A percentile compares a stretch with the other conserved stretches of the same genome.
Conservation (phyloP, 2,113 vertebrate genomes). For the Oenanthe oenanthe region DNA sequence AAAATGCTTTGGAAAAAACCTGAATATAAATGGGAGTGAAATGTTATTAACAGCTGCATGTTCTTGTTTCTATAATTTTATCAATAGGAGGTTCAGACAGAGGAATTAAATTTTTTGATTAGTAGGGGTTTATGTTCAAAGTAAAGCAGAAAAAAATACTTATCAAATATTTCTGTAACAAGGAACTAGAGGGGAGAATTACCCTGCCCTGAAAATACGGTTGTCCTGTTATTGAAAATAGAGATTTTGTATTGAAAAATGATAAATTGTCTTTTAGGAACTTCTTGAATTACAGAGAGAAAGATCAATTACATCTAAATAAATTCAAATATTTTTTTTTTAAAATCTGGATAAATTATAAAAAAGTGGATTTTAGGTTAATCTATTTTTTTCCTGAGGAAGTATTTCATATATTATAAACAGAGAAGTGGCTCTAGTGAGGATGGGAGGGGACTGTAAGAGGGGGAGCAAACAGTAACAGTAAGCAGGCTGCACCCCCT, state of each 20-base stretch:
- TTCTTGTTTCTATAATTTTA: not conserved
- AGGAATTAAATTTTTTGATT: not conserved
- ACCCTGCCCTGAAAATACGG: not conserved
- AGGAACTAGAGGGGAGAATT: not conserved
- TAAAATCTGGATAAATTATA: not conserved
- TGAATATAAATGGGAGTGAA: not conserved
- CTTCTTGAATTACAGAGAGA: not conserved
- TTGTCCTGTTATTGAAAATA: not conserved
- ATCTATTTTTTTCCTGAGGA: not conserved
- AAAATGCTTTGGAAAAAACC: not conserved
- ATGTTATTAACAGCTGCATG: not conserved
- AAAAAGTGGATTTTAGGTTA: not conserved
- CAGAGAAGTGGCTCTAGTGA: not conserved
- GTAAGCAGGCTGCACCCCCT: not conserved
- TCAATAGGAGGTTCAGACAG: not conserved
- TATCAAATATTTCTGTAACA: not conserved
- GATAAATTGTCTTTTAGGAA: not conserved
- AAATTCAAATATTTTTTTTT: not conserved
- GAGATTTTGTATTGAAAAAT: not conserved
- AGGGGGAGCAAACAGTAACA: not conserved
- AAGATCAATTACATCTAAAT: not conserved
- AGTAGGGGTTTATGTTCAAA: not conserved
- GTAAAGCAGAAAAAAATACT: not conserved
- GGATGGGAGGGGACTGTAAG: not conserved
- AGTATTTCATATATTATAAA: not conserved